Percentiles rank a stretch among this genome's conserved stretches.
These are phyloP conservation scores for Zaprionus capensis DNA, from an alignment of 1,140 invertebrate species.

Conservation along the genomic window DNA sequence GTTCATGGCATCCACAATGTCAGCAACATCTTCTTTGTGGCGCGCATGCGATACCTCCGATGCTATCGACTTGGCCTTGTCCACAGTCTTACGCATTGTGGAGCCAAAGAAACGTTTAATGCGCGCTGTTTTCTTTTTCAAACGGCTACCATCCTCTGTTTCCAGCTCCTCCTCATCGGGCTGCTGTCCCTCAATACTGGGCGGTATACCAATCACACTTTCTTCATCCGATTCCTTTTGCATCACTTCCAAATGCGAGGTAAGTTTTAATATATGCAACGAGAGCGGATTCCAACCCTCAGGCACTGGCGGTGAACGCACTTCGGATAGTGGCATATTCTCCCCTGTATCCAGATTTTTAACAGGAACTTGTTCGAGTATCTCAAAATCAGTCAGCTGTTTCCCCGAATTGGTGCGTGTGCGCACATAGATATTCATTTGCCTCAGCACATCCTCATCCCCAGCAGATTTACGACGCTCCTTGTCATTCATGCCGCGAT, in stretches of 20 bases:
- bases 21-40: conserved; percentile 93
- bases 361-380: conserved; percentile 96
- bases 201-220: conserved; percentile 91
- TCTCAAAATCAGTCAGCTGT: conserved; percentile 94
- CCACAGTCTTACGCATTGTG: conserved; percentile 94
- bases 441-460: conserved; percentile 89
- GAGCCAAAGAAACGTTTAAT: conserved; percentile 94
- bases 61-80: conserved; percentile 95
- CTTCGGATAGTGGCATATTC: conserved; percentile 84
- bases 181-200: conserved; percentile 86
- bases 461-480: conserved; percentile 90
- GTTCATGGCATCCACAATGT: conserved; percentile 93
- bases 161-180: conserved; percentile 86
- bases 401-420: conserved; percentile 94
- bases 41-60: conserved; percentile 93
- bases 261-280: conserved; percentile 95
- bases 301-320: conserved; percentile 82
- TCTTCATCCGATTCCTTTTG: conserved; percentile 92
- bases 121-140: conserved; percentile 87
- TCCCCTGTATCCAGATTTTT: conserved; percentile 95
- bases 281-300: conserved; percentile 90
- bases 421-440: conserved; percentile 90
- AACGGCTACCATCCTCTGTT: conserved; percentile 83
- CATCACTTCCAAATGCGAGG: conserved; percentile 78
- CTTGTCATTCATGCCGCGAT: conserved; percentile 84